Base-by-base conservation (phyloP, 2,113 vertebrate species). In the Cricetomys ansorgei region DNA sequence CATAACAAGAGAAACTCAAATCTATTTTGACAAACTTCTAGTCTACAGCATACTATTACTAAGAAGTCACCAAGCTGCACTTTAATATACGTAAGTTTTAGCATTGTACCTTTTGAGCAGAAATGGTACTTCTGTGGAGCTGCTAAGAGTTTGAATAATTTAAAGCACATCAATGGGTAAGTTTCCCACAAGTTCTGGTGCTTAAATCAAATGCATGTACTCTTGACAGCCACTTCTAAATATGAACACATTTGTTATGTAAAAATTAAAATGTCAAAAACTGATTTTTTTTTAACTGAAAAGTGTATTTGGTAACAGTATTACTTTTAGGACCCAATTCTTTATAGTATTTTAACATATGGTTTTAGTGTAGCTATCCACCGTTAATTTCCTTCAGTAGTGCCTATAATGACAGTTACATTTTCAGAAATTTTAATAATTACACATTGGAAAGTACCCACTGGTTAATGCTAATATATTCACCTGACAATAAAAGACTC, bases 281-380 rank as follows among this genome's bases (percentile, higher is more conserved):
- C 16, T 27, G 25, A 48, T 48, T 12, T 62, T 70, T 70, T 88
- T 69, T 9, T 72, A 94, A 43, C 16, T 43, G 31, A 31, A 0
- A 37, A 9, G 4, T 88, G 45, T 12, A 89, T n/a, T 21, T 65
- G 10, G 21, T 67, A 19, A 79, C 1, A 25, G 25, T 12, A 5
- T 59, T 43, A 50, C 64, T 55, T 76, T 89, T 85, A 89, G 88
- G 9, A 90, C 16, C 2, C 8, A 72, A 34, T 73, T 53, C 23
- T 45, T 45, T 65, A 87, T 10, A 87, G 2, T 11, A 73, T 94
- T 94, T 91, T 91, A 87, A 88, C 2, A 95, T 16, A 79, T 84
- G 34, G 11, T 59, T 77, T 15, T 7, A 67, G 16, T 73, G 7
- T 15, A 77, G 16, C 1, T n/a, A 65, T 23, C 0, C 2, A 73